These are phyloP conservation scores for Dinomys branickii DNA, from an alignment of 2,113 vertebrate genomes.

Conservation along the genomic window DNA sequence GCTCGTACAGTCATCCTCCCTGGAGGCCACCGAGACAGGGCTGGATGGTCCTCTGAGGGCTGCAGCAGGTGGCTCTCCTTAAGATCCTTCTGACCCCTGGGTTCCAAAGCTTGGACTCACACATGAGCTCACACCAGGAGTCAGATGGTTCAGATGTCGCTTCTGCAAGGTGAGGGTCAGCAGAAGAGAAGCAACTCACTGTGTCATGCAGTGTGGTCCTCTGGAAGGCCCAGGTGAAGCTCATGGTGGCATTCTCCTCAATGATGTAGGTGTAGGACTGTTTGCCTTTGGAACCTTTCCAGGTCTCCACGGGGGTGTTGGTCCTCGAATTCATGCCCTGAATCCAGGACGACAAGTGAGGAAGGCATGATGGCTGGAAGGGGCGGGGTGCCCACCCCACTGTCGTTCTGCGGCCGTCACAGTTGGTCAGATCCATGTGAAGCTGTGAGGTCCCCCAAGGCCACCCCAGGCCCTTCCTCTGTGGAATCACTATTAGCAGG, in stretches of 20 bases:
- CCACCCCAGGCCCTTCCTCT: neutral
- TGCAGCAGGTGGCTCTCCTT: neutral
- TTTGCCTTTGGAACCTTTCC: conserved; percentile 91
- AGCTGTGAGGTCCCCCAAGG: neutral
- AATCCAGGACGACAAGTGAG: neutral
- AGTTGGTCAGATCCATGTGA: neutral
- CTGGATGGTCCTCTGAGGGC: neutral
- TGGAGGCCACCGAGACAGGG: neutral
- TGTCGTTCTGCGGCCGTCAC: neutral
- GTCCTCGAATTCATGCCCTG: conserved; percentile 91
- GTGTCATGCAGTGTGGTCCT: conserved; percentile 84
- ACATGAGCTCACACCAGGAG: neutral
- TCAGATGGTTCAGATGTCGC: neutral
- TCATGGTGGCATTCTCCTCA: conserved; percentile 89
- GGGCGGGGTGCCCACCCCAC: no score
- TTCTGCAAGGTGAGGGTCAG: neutral
- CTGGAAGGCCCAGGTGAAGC: conserved; percentile 96
- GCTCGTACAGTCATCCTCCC: neutral
- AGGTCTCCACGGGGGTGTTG: conserved; percentile 91
- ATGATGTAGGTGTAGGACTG: conserved; percentile 95
- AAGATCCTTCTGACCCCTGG: neutral
- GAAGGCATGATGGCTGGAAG: neutral
- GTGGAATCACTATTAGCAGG: neutral
- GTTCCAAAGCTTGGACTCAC: neutral
- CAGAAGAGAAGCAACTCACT: conserved; percentile 84